phyloP scores from a whole-genome alignment of 2,113 vertebrate species.

The Erythrolamprus reginae region DNA sequence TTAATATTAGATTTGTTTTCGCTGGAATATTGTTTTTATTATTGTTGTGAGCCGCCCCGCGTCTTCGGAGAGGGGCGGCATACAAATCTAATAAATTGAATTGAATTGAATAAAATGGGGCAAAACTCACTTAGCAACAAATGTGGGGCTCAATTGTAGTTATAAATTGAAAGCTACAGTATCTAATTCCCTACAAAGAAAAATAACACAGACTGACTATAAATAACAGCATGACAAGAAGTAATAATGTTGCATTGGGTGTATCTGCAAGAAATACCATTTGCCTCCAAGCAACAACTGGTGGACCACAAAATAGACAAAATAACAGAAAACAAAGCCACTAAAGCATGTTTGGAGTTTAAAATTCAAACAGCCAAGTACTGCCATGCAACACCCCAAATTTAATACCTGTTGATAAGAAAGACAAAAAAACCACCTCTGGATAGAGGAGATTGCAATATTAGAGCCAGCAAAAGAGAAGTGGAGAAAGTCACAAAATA shows the following conservation, averaged over 20 bases:
- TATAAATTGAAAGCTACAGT: neutral
- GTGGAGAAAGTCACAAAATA: neutral
- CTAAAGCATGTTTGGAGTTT: neutral
- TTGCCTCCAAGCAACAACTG: neutral
- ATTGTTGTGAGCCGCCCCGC: too few relatives aligned
- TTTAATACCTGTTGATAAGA: neutral
- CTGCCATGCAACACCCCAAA: neutral
- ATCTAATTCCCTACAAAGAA: neutral
- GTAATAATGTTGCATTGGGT: neutral
- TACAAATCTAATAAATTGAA: too few relatives aligned
- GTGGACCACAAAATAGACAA: neutral
- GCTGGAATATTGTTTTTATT: too few relatives aligned
- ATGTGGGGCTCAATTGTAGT: neutral
- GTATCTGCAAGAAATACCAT: neutral
- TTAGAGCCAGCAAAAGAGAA: neutral
- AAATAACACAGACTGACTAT: neutral
- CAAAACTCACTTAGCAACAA: neutral
- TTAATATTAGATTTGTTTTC: too few relatives aligned
- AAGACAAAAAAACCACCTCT: neutral
- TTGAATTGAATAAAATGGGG: too few relatives aligned
- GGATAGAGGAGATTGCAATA: neutral
- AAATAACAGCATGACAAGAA: neutral
- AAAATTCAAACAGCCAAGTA: neutral
- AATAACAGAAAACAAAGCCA: neutral
- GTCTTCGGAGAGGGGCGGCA: too few relatives aligned